phyloP scores from a whole-genome alignment of 1,140 invertebrate genomes.

The Daktulosphaira vitifoliae region DNA sequence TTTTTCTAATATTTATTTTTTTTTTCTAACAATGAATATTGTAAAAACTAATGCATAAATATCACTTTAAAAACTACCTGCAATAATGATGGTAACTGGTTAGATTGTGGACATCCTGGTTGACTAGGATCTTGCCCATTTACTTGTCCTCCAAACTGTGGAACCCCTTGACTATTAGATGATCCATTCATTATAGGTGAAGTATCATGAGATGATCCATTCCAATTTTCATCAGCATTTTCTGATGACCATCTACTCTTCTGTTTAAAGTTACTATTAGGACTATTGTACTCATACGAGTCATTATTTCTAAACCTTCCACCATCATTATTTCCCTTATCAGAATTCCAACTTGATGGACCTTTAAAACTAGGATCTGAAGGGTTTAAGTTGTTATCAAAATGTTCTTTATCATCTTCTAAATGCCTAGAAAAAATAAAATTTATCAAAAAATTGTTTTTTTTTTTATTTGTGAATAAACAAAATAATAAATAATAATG shows the following conservation, averaged over 20 bases:
- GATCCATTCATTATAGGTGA: conserved; percentile 1
- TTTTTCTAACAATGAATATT: too few species aligned
- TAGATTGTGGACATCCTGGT: background rate
- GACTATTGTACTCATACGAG: conserved; percentile 14
- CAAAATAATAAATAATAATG: too few species aligned
- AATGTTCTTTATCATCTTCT: conserved; percentile 7
- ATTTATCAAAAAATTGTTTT: too few species aligned
- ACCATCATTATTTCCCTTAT: conserved; percentile 15
- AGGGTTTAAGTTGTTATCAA: conserved; percentile 9
- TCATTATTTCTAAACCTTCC: conserved; percentile 9
- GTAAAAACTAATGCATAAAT: too few species aligned
- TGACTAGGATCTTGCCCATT: conserved; percentile 17
- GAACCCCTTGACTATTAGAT: conserved; percentile 1
- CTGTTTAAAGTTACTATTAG: conserved; percentile 18
- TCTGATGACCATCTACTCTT: conserved; percentile 17
- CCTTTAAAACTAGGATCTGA: background rate
- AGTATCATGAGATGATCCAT: conserved; percentile 7
- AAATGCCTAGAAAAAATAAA: conserved; percentile 2
- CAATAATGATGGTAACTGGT: conserved; percentile 28
- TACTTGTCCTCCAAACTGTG: conserved; percentile 10
- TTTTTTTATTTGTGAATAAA: too few species aligned
- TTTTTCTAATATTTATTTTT: too few species aligned
- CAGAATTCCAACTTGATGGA: conserved; percentile 15
- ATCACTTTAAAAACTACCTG: background rate
- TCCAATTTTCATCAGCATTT: conserved; percentile 20